These are phyloP conservation scores for Oncorhynchus nerka DNA, from an alignment of 2,113 vertebrate genomes.

Conservation along the genomic window DNA sequence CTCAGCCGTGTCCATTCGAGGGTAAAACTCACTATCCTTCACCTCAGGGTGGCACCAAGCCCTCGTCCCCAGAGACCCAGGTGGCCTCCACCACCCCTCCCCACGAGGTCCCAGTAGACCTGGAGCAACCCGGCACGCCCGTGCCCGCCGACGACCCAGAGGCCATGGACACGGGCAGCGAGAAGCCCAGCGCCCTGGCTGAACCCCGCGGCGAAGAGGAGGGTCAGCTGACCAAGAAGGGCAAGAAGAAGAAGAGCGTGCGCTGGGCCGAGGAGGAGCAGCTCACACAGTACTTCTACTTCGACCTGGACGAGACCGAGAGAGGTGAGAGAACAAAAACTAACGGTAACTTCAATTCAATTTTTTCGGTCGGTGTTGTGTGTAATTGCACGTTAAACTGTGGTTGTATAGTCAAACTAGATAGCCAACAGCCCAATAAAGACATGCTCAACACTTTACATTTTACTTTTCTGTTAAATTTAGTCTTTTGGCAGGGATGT, in stretches of 20 bases:
- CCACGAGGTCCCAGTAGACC: conserved; percentile 76
- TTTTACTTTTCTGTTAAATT: too few species aligned
- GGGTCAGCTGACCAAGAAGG: conserved; percentile 78
- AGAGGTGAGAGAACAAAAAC: conserved; percentile 73
- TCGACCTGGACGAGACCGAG: conserved; percentile 93
- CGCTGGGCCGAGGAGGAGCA: conserved; percentile 90
- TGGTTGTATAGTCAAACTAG: neutral
- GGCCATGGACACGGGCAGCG: conserved; percentile 79
- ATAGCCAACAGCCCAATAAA: too few species aligned
- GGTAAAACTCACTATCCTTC: conserved; percentile 76
- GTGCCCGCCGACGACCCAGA: conserved; percentile 86
- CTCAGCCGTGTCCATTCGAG: conserved; percentile 85
- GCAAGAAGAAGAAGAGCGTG: conserved; percentile 90
- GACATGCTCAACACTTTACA: too few species aligned
- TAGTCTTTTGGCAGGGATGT: too few species aligned
- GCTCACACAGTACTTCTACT: conserved; percentile 91
- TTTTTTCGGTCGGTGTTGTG: too few species aligned
- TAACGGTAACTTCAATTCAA: too few species aligned
- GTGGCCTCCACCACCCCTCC: conserved; percentile 42
- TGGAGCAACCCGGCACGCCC: conserved; percentile 86
- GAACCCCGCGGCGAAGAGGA: conserved; percentile 78
- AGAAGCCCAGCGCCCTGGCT: conserved; percentile 71
- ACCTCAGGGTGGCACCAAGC: conserved; percentile 66
- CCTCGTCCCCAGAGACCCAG: conserved; percentile 81
- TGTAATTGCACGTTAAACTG: neutral